Evolutionary conservation across 2,888 invertebrate species (phyloP).

Genomic region (Busseola fusca): DNA sequence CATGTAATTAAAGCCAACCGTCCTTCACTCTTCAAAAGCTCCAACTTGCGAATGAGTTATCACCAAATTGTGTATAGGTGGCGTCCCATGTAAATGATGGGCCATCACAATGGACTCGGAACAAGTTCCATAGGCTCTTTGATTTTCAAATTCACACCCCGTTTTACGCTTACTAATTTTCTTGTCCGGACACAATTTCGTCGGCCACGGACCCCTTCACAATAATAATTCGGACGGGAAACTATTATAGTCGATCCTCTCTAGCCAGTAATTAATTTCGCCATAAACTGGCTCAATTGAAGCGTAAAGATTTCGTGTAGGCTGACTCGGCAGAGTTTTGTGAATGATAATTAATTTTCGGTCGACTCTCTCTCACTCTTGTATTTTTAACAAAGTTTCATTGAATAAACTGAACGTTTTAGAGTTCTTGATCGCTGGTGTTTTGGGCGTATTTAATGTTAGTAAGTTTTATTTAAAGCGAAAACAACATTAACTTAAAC

Average conservation of each 20-base stretch:
- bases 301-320: constrained; percentile 87
- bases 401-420: constrained; percentile 65
- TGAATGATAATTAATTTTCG: constrained; percentile 84
- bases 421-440: constrained; percentile 49
- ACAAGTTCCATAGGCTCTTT: constrained; percentile 85
- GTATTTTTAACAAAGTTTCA: constrained; percentile 76
- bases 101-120: constrained; percentile 81
- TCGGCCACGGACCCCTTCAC: constrained; percentile 78
- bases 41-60: constrained; percentile 73
- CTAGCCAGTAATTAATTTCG: constrained; percentile 88
- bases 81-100: constrained; percentile 86
- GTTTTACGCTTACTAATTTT: constrained; percentile 89
- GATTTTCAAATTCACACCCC: constrained; percentile 88
- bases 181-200: constrained; percentile 89
- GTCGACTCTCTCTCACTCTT: constrained; percentile 68
- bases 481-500: not conserved
- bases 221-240: constrained; percentile 87
- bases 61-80: constrained; percentile 80
- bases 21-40: constrained; percentile 70
- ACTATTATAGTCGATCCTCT: constrained; percentile 88
- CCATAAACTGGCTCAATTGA: constrained; percentile 88
- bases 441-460: constrained; percentile 41
- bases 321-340: constrained; percentile 81
- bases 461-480: constrained; percentile 31
- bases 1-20: constrained; percentile 61